Conservation (phyloP, 2,888 invertebrate species). For the Ganaspis brasiliensis region DNA sequence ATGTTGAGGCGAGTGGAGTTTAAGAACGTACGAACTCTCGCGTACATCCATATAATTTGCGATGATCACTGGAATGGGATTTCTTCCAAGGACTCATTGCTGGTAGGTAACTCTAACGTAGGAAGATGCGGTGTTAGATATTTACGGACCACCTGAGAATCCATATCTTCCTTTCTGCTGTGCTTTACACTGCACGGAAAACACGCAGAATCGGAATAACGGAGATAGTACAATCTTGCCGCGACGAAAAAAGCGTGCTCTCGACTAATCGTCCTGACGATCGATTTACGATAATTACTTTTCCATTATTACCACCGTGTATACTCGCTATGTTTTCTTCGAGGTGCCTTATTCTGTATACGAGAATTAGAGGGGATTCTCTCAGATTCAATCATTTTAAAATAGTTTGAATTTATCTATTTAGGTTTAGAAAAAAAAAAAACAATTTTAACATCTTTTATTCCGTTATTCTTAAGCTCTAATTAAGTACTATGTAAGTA, state of each 20-base stretch:
- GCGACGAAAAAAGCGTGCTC: slow-evolving; percentile 55
- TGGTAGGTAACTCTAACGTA: slow-evolving; percentile 9
- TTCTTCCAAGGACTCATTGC: slow-evolving; percentile 39
- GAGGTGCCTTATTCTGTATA: not conserved
- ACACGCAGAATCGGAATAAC: slow-evolving; percentile 43
- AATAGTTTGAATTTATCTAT: slow-evolving; percentile 15
- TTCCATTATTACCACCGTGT: slow-evolving; percentile 61
- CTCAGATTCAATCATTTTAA: slow-evolving; percentile 13
- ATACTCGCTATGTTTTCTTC: slow-evolving; percentile 14
- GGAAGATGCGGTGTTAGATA: slow-evolving; percentile 38
- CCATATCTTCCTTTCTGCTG: slow-evolving; percentile 36
- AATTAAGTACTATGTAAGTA: not conserved
- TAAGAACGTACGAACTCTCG: not conserved
- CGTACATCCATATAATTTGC: slow-evolving; percentile 34
- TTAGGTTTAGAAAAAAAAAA: too few relatives aligned
- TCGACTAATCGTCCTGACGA: slow-evolving; percentile 48
- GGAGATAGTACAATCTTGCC: slow-evolving; percentile 31
- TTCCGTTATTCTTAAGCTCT: not conserved
- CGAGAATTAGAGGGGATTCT: slow-evolving; percentile 9
- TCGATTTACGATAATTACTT: slow-evolving; percentile 63
- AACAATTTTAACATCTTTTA: not conserved
- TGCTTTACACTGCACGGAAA: slow-evolving; percentile 24
- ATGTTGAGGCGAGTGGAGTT: slow-evolving; percentile 5
- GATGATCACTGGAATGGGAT: slow-evolving; percentile 40
- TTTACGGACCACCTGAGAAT: slow-evolving; percentile 43